These are phyloP conservation scores for Micrasema minimum DNA, from an alignment of 1,140 invertebrate genomes.

Conservation along the genomic window DNA sequence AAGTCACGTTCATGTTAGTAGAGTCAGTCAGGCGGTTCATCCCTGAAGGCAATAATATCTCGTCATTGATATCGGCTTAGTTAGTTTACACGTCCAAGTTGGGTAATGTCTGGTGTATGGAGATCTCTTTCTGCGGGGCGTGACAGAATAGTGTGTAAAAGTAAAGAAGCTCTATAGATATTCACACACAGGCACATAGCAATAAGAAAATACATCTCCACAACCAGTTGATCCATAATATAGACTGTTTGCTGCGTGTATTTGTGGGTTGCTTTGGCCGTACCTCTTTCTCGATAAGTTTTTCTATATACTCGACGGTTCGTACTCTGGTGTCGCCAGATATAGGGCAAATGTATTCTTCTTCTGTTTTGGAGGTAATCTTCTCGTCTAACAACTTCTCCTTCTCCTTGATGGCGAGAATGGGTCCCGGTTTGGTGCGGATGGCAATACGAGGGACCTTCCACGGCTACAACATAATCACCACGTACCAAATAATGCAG, in stretches of 20 bases:
- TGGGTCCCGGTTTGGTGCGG: slow-evolving; percentile 81
- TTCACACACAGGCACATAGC: slow-evolving; percentile 32
- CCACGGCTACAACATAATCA: slow-evolving; percentile 56
- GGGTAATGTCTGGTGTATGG: slow-evolving; percentile 4
- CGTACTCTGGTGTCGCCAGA: slow-evolving; percentile 86
- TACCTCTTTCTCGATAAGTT: slow-evolving; percentile 96
- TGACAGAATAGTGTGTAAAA: slow-evolving; percentile 17
- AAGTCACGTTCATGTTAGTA: slow-evolving; percentile 22
- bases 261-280: slow-evolving; percentile 54
- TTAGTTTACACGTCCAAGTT: too few relatives aligned
- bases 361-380: slow-evolving; percentile 86
- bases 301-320: slow-evolving; percentile 93
- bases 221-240: slow-evolving; percentile 54
- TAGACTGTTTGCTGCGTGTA: slow-evolving; percentile 20
- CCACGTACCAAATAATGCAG: slow-evolving; percentile 35
- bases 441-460: slow-evolving; percentile 82
- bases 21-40: slow-evolving; percentile 28
- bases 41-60: slow-evolving; percentile 21
- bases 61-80: too few relatives aligned
- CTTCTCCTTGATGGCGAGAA: slow-evolving; percentile 85
- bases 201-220: slow-evolving; percentile 54
- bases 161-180: slow-evolving; percentile 25
- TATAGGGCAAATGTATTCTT: slow-evolving; percentile 86
- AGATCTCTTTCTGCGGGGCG: background rate
- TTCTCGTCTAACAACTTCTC: slow-evolving; percentile 90